These are phyloP conservation scores for Noctua comes DNA, from an alignment of 2,888 invertebrate species.

Conservation along the genomic window DNA sequence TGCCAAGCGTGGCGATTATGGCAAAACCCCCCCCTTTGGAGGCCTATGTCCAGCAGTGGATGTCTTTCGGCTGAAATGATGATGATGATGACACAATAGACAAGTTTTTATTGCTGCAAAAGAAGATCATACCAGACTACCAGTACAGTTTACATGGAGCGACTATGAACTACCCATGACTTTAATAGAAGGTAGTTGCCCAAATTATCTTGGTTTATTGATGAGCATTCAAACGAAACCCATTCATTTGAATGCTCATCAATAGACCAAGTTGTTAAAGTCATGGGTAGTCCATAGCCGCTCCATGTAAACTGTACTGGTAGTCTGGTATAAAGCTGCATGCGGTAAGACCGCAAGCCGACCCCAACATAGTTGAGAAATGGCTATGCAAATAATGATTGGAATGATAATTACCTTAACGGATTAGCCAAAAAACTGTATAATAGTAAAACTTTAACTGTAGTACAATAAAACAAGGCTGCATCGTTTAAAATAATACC, in stretches of 20 bases:
- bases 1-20: too few relatives aligned
- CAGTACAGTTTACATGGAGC: too few relatives aligned
- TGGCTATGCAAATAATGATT: background rate
- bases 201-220: too few relatives aligned
- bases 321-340: background rate
- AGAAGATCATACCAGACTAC: too few relatives aligned
- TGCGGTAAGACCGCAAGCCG: background rate
- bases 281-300: background rate
- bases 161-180: too few relatives aligned
- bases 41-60: too few relatives aligned
- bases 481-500: background rate
- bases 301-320: background rate
- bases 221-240: too few relatives aligned
- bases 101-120: background rate
- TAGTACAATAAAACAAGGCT: background rate
- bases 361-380: background rate
- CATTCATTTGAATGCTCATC: background rate
- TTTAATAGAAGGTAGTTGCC: too few relatives aligned
- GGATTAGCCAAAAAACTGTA: background rate
- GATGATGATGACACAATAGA: too few relatives aligned
- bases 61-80: too few relatives aligned
- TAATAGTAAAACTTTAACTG: background rate
- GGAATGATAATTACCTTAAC: background rate
- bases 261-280: background rate
- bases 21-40: too few relatives aligned